Evolutionary conservation across 2,113 vertebrate genomes (phyloP), one percentile per base, ranked within the genome.

Genomic region (Pterophyllum scalare): DNA sequence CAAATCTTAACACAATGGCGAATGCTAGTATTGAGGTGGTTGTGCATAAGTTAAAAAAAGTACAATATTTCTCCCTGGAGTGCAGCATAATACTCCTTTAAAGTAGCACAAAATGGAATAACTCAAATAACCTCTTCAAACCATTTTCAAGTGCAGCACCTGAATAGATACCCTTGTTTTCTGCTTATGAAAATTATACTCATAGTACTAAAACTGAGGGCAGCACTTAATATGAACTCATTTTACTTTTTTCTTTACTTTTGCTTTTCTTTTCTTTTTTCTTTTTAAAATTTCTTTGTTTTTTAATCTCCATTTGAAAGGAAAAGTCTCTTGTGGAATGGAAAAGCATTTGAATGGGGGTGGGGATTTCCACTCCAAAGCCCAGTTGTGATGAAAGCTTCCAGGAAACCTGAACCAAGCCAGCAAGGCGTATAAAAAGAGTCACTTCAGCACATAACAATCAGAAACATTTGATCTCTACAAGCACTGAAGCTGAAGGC

Each of bases 331-430:
- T 2, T 0, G 3, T 6, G 67, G 74, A 80, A 74, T 52, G 58
- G 52, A 12, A 19, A 1, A 12, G 24, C 3, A 4, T 17, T 49
- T 57, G 22, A 43, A 20, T n/a, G 31, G 38, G 43, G 10, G 81
- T 28, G 86, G 91, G 89, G 56, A 86, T 82, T 95, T 94, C 94
- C 94, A 88, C 15, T 38, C 20, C 88, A 75, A 38, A 67, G 10
- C 11, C 28, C 7, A 2, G 20, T 70, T 70, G 65, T 52, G 64
- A 85, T 75, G n/a, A 74, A 17, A 3, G 24, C 31, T 91, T 94
- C 78, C 88, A 75, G 88, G 90, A 93, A 93, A 82, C 56, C 35
- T 38, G 81, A 72, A 78, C 22, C 13, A 1, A 65, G 2, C 10
- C 7, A 1, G 8, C 2, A 17, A 3, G 3, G 5, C 11, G 3